phyloP scores from a whole-genome alignment of 37 sponge, comb jelly and placozoan genomes.

The Spongia lamella region DNA sequence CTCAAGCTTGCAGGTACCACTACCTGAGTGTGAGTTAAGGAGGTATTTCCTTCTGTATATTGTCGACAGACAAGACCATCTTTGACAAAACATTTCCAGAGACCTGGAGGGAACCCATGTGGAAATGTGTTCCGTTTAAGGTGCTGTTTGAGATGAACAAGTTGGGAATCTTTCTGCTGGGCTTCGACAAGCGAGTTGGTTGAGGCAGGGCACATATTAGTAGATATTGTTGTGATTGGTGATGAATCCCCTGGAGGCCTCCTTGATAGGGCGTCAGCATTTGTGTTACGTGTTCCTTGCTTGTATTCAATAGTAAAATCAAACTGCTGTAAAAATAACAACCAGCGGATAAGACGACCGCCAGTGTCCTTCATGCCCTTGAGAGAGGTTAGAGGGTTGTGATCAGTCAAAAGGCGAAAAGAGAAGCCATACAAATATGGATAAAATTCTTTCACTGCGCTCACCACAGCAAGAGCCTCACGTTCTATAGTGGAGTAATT shows the following conservation, averaged over 20 bases:
- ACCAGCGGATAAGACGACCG: conserved; percentile 6
- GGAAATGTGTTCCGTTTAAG: too few species aligned
- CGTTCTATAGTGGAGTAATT: background rate
- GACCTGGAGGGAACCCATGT: too few species aligned
- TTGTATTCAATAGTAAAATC: conserved; percentile 9
- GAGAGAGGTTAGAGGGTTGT: background rate
- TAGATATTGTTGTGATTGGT: too few species aligned
- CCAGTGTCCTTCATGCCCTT: background rate
- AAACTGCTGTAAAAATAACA: conserved; percentile 3
- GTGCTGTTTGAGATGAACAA: too few species aligned
- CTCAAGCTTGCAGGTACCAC: background rate
- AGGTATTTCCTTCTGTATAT: too few species aligned
- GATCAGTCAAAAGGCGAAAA: background rate
- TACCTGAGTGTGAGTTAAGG: background rate
- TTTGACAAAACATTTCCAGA: too few species aligned
- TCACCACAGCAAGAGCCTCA: conserved; percentile 11
- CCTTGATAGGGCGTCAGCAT: conserved; percentile 16
- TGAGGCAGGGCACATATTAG: too few species aligned
- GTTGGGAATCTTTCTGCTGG: too few species aligned
- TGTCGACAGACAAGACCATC: too few species aligned
- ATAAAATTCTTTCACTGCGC: background rate
- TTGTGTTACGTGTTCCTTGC: background rate
- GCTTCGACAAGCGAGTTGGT: too few species aligned
- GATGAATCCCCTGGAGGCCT: too few species aligned
- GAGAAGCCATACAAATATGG: background rate